Percentiles rank a stretch among this genome's conserved stretches.
These are phyloP conservation scores for Sus cebifrons DNA, from an alignment of 2,797 vertebrate genomes.

Conservation along the genomic window DNA sequence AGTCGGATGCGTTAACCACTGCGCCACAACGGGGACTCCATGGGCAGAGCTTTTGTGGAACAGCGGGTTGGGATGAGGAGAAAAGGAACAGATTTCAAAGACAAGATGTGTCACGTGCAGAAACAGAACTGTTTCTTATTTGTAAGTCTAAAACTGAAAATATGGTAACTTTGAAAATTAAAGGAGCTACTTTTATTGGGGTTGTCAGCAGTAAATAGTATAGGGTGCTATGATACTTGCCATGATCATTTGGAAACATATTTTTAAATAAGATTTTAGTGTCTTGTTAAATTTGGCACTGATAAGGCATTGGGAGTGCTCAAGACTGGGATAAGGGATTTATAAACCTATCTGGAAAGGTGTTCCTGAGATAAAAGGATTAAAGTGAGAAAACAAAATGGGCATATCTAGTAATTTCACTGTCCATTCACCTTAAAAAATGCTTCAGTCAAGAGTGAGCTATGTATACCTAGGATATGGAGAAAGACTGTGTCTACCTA, in stretches of 20 bases:
- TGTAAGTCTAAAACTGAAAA: conserved; percentile 28
- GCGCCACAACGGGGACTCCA: too few relatives aligned
- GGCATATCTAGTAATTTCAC: neutral
- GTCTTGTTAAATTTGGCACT: conserved; percentile 16
- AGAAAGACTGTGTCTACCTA: neutral
- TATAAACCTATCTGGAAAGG: neutral
- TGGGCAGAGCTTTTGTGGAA: neutral
- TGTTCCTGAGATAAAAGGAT: neutral
- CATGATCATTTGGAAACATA: neutral
- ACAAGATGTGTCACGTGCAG: neutral
- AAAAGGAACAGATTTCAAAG: conserved; percentile 19
- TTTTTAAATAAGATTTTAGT: conserved; percentile 20
- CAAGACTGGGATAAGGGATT: neutral
- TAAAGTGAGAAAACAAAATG: conserved; percentile 39
- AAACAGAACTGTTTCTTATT: conserved; percentile 9
- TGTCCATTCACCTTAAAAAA: conserved; percentile 2
- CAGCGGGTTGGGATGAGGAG: neutral
- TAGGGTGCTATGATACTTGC: neutral
- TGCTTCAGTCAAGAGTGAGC: neutral
- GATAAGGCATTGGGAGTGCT: neutral
- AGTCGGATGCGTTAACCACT: too few relatives aligned
- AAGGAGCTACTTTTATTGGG: neutral
- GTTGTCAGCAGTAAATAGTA: neutral
- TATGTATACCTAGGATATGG: too few relatives aligned
- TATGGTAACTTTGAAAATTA: conserved; percentile 1